Evolutionary conservation across 2,888 invertebrate genomes (phyloP).

Genomic region (Lycaena phlaeas): DNA sequence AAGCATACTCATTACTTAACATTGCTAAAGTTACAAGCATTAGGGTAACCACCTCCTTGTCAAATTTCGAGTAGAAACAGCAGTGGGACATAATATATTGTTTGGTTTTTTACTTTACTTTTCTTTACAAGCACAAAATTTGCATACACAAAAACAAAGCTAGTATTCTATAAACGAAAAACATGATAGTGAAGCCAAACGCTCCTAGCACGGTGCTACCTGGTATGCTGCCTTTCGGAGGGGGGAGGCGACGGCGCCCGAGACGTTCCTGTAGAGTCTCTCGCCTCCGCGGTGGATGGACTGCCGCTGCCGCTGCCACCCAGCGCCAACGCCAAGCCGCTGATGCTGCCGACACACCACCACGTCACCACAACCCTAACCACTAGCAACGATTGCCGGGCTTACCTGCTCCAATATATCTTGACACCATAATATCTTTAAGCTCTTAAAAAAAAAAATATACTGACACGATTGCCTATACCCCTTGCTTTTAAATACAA

Average conservation of each 20-base stretch:
- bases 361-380: slow-evolving; percentile 68
- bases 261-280: slow-evolving; percentile 53
- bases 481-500: too few species aligned
- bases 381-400: slow-evolving; percentile 34
- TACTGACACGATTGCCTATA: too few species aligned
- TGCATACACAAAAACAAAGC: slow-evolving; percentile 21
- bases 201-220: slow-evolving; percentile 46
- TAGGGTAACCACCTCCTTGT: too few species aligned
- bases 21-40: too few species aligned
- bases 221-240: slow-evolving; percentile 62
- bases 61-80: too few species aligned
- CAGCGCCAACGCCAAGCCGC: slow-evolving; percentile 72
- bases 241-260: slow-evolving; percentile 63
- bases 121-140: not conserved
- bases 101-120: too few species aligned
- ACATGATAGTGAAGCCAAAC: slow-evolving; percentile 54
- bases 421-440: slow-evolving; percentile 1
- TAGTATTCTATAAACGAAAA: slow-evolving; percentile 36
- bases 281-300: slow-evolving; percentile 42
- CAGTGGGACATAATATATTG: too few species aligned
- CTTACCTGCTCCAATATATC: slow-evolving; percentile 54
- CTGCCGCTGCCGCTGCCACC: slow-evolving; percentile 63
- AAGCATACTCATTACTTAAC: too few species aligned
- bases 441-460: too few species aligned
- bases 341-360: slow-evolving; percentile 73